Evolutionary conservation across 1,140 invertebrate genomes (phyloP), one percentile per base, ranked within the genome.

Genomic region (Dryas iulia): DNA sequence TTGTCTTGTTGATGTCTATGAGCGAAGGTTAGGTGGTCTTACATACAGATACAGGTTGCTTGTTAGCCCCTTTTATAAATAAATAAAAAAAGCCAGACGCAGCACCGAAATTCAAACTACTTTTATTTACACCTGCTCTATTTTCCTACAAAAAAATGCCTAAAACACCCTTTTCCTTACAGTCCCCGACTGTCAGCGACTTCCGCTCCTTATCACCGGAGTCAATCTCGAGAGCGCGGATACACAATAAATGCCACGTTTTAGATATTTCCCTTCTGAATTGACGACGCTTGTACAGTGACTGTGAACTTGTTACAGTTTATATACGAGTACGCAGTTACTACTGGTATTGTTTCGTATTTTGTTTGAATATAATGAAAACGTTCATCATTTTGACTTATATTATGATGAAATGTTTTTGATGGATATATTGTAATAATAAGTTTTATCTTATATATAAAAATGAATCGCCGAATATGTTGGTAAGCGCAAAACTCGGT

Each of bases 201-300:
- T 47, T 47, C 53, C 53, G 53, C 21, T 56, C 24, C 53, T 56
- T 56, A 56, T 56, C 24, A 25, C 11, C 24, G 24, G 53, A 56
- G 53, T 56, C 53, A 56, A 25, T 56, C 53, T 56, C 24, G 53
- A 25, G 53, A 56, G 23, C 53, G 10, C 11, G 24, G 53, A 56
- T 56, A 56, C 52, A 54, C 53, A 56, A 56, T 56, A 56, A 56
- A 56, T 56, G 53, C 53, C 21, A 25, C 53, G 12, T 56, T 56
- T 56, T 10, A 26, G 24, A 24, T 56, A 56, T 56, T 56, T 56
- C 24, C 53, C 53, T 7, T 54, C 53, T 54, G 53, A 54, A 25
- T 54, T 54, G 10, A n/a, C 23, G 21, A 25, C 11, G 23, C 6
- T 12, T n/a, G 21, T 25, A 25, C 24, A 54, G 6, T 56, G 53